phyloP scores from a whole-genome alignment of 2,797 vertebrate species.

The Cottoperca gobio region DNA sequence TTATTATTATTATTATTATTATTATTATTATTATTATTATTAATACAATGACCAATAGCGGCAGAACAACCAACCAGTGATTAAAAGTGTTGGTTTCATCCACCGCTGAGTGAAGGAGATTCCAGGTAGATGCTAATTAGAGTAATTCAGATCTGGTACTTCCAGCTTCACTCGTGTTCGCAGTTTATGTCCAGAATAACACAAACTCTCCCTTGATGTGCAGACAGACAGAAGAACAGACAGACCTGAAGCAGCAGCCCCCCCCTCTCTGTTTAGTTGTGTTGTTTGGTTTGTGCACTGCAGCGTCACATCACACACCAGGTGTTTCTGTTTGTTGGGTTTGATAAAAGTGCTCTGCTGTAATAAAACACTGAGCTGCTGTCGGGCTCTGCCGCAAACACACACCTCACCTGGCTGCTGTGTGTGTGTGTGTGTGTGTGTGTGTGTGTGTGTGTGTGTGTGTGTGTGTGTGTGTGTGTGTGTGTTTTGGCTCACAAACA shows the following conservation, averaged over 20 bases:
- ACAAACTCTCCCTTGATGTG: not conserved
- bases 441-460: conserved; percentile 10
- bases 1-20: too few species aligned
- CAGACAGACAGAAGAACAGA: not conserved
- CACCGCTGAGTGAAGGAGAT: too few species aligned
- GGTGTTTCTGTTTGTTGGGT: conserved; percentile 69
- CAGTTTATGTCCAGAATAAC: not conserved
- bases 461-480: conserved; percentile 26
- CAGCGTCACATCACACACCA: conserved; percentile 64
- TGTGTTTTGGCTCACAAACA: conserved; percentile 48
- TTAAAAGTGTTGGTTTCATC: too few species aligned
- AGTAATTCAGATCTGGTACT: too few species aligned
- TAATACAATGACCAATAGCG: too few species aligned
- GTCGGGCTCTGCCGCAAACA: conserved; percentile 50
- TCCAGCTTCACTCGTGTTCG: not conserved
- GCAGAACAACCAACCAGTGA: too few species aligned
- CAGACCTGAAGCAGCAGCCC: not conserved
- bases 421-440: conserved; percentile 25
- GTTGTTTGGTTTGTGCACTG: conserved; percentile 63
- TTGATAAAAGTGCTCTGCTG: conserved; percentile 67
- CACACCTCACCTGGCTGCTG: conserved; percentile 56
- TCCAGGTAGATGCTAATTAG: too few species aligned
- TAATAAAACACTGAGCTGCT: conserved; percentile 64
- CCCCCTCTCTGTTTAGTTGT: not conserved
- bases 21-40: too few species aligned